Percentiles rank a stretch among this genome's conserved stretches.
Evolutionary conservation across 2,888 invertebrate genomes (phyloP).

Genomic region (Synanthedon vespiformis): DNA sequence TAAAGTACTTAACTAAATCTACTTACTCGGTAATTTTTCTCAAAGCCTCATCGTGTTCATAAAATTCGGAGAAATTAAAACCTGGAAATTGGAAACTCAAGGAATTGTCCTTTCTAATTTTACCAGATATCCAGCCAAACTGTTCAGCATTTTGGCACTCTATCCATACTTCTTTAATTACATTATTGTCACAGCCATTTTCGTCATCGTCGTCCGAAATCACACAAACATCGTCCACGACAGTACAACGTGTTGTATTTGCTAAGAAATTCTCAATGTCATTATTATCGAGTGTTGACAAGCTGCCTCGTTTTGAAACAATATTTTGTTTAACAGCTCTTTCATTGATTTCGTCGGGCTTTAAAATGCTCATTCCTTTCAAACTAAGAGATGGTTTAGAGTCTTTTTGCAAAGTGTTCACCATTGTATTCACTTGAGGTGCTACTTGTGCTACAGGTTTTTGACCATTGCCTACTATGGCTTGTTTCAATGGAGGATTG

Average conservation of each 20-base stretch:
- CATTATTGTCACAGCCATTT: constrained; percentile 6
- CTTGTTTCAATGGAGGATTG: neutral
- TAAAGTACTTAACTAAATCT: neutral
- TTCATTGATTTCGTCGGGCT: constrained; percentile 59
- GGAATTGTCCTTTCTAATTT: constrained; percentile 15
- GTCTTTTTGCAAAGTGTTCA: neutral
- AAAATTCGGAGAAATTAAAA: constrained; percentile 39
- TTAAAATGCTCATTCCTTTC: constrained; percentile 44
- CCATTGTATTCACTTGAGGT: constrained; percentile 20
- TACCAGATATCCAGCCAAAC: constrained; percentile 40
- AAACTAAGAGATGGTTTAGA: neutral
- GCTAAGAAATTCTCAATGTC: constrained; percentile 37
- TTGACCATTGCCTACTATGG: constrained; percentile 2
- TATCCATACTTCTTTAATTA: constrained; percentile 32
- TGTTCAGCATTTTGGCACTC: constrained; percentile 31
- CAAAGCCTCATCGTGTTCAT: constrained; percentile 32
- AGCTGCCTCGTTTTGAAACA: neutral
- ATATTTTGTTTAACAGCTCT: constrained; percentile 13
- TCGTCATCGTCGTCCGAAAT: constrained; percentile 28
- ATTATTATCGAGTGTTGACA: neutral
- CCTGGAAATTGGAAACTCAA: constrained; percentile 51
- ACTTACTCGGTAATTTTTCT: constrained; percentile 51
- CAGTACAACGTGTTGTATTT: constrained; percentile 7
- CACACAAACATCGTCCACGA: constrained; percentile 12
- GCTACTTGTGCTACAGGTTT: constrained; percentile 26